Conservation (phyloP, 2,113 vertebrate species). For the Platanista minor region DNA sequence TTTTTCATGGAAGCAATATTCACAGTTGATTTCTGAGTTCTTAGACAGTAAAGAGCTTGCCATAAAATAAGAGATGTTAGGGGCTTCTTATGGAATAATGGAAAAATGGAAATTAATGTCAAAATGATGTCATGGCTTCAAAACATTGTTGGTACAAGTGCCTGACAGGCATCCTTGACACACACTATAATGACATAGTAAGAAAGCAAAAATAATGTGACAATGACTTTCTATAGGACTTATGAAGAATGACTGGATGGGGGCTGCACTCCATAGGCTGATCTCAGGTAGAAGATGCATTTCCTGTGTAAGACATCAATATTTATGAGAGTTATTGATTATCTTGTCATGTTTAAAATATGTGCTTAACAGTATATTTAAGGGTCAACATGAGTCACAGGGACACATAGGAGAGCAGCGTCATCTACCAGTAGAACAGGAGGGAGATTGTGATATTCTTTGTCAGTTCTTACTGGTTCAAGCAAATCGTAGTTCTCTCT, state of each 20-base stretch:
- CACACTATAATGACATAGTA: slow-evolving; percentile 72
- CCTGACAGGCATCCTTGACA: slow-evolving; percentile 77
- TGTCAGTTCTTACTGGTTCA: slow-evolving; percentile 21
- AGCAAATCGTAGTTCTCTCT: neutral
- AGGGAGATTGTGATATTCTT: neutral
- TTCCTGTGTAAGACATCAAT: slow-evolving; percentile 64
- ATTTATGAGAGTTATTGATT: slow-evolving; percentile 76
- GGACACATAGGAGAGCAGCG: slow-evolving; percentile 36
- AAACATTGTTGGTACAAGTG: slow-evolving; percentile 75
- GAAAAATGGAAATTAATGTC: slow-evolving; percentile 78
- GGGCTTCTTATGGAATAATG: slow-evolving; percentile 70
- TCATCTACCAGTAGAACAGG: neutral
- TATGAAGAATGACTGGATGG: slow-evolving; percentile 57
- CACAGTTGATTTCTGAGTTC: slow-evolving; percentile 59
- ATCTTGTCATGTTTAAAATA: slow-evolving; percentile 73
- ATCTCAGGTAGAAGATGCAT: slow-evolving; percentile 57
- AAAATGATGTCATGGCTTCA: slow-evolving; percentile 77
- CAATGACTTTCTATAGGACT: slow-evolving; percentile 72
- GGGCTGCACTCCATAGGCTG: slow-evolving; percentile 49
- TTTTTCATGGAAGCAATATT: slow-evolving; percentile 40
- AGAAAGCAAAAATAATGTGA: slow-evolving; percentile 78
- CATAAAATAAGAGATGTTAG: slow-evolving; percentile 65
- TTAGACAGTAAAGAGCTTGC: slow-evolving; percentile 70
- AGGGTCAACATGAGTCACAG: slow-evolving; percentile 65
- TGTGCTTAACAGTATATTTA: slow-evolving; percentile 74